Conservation (phyloP, 35 echinoderm and acorn worm genomes). For the Eucidaris tribuloides region DNA sequence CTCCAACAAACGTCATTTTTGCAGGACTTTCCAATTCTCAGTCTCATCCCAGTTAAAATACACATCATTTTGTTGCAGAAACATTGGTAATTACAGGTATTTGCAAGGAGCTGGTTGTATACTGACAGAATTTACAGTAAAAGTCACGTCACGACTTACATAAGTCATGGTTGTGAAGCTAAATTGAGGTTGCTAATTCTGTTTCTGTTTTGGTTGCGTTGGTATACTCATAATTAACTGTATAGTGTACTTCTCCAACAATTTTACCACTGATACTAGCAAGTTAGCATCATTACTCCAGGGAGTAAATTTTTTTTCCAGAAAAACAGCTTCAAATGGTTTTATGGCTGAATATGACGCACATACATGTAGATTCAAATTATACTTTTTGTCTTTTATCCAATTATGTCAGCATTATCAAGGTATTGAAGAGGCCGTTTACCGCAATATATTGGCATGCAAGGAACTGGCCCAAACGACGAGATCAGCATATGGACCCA, state of each 20-base stretch:
- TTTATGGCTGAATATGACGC: background rate
- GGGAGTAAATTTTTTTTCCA: background rate
- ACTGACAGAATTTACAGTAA: no score
- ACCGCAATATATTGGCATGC: slow-evolving; percentile 89
- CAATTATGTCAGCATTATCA: slow-evolving; percentile 93
- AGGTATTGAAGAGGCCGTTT: slow-evolving; percentile 90
- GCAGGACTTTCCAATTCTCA: no score
- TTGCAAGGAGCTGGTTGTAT: no score
- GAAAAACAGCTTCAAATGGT: background rate
- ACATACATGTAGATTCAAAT: background rate
- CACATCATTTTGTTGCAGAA: no score
- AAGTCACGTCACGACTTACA: background rate
- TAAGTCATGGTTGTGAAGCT: no score
- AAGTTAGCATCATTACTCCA: background rate
- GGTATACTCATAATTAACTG: no score
- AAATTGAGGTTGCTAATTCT: no score
- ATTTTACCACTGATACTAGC: background rate
- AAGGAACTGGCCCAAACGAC: slow-evolving; percentile 91
- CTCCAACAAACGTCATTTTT: no score
- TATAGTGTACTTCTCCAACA: background rate
- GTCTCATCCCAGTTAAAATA: no score
- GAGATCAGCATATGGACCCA: slow-evolving; percentile 88
- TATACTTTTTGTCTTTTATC: slow-evolving; percentile 21
- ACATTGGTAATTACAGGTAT: no score
- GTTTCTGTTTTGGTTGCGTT: no score